Base-by-base conservation (phyloP, 1,140 invertebrate genomes). In the Drosophila busckii region DNA sequence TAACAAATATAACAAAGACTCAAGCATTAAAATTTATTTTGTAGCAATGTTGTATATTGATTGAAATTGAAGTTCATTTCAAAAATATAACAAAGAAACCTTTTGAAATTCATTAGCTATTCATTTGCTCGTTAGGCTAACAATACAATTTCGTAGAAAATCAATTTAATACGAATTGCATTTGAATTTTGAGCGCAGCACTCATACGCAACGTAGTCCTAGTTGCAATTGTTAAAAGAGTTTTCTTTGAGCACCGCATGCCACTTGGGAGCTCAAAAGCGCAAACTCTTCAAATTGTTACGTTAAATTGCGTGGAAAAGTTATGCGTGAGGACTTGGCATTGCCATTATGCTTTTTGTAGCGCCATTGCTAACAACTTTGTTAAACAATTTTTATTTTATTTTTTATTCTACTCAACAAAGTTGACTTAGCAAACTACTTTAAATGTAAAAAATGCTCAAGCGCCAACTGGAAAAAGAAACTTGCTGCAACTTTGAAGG, bases 301-400 rank as follows among this genome's bases (percentile, higher is more conserved):
- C 65, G 71, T 73, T 80, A 78, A 78, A 78, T 78, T 78, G 71
- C 58, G 53, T 59, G 73, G 62, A 78, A 78, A 78, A 78, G 73
- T 78, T 78, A 71, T 78, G 68, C 73, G 32, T 20, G 26, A 45
- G 32, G 20, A 9, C 34, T 15, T 32, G 9, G 9, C 23, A 1
- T 15, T 9, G 2, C 26, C 37, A 7, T 4, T 13, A 13, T 23
- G 2, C 10, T 16, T 3, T 19, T 34, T 26, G 15, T 2, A 6
- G 28, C 28, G 10, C 19, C 32, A 20, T 26, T 34, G 38, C 40
- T 40, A 45, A 55, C 40, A 64, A 64, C 61, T 64, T 64, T 67
- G 52, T 41, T 62, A 42, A 56, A 42, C 41, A 59, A 46, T 48
- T 41, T 48, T 22, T 32, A 45, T 76, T 58, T 52, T 48, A 68